phyloP scores from a whole-genome alignment of 2,888 invertebrate species.

The Disparrhopalites patrizii region DNA sequence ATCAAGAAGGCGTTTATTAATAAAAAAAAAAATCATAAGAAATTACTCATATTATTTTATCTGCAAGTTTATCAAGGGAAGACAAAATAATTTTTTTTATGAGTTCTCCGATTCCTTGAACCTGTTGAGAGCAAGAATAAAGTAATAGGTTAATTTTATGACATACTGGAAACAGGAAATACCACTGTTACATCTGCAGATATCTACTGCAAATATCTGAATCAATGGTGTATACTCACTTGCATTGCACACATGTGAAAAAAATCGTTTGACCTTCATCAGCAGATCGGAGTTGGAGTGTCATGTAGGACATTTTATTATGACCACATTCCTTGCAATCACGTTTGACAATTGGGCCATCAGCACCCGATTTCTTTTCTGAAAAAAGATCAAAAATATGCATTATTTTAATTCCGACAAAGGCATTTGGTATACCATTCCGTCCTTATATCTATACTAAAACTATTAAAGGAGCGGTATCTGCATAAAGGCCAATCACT shows the following conservation, averaged over 20 bases:
- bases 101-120: constrained; percentile 73
- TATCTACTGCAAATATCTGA: too few relatives aligned
- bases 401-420: too few relatives aligned
- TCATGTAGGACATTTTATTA: constrained; percentile 91
- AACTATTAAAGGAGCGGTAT: too few relatives aligned
- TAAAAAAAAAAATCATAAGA: too few relatives aligned
- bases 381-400: not conserved
- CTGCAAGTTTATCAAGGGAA: too few relatives aligned
- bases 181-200: too few relatives aligned
- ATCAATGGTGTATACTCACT: constrained; percentile 59
- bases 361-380: constrained; percentile 54
- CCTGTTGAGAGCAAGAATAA: constrained; percentile 53
- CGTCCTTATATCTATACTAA: too few relatives aligned
- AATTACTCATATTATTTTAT: too few relatives aligned
- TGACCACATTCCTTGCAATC: constrained; percentile 83
- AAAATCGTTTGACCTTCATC: constrained; percentile 99
- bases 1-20: too few relatives aligned
- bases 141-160: constrained; percentile 8
- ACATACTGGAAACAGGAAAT: not conserved
- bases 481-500: too few relatives aligned
- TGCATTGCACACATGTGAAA: constrained; percentile 92
- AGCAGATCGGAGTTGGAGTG: constrained; percentile 89
- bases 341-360: constrained; percentile 76
- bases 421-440: too few relatives aligned
- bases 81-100: too few relatives aligned